Conservation (phyloP, 2,888 invertebrate species). For the Aspidiotus destructor region DNA sequence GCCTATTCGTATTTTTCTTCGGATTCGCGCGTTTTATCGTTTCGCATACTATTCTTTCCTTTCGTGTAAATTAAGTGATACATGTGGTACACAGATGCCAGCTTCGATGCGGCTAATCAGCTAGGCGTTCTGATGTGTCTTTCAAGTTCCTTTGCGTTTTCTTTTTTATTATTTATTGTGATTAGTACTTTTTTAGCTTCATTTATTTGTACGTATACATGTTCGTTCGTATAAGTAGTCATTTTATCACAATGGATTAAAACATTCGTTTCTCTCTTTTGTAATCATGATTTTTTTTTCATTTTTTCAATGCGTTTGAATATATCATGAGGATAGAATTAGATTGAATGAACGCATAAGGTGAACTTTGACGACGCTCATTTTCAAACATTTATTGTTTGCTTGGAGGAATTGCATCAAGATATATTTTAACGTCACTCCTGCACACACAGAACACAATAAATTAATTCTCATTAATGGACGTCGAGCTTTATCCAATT, state of each 20-base stretch:
- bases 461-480: no score
- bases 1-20: not conserved
- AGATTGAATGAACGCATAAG: no score
- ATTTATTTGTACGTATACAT: not conserved
- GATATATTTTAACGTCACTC: no score
- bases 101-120: not conserved
- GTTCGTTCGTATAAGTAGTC: not conserved
- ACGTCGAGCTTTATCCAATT: no score
- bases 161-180: slow-evolving; percentile 4
- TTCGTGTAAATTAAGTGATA: not conserved
- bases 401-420: no score
- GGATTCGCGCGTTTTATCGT: not conserved
- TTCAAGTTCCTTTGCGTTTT: slow-evolving; percentile 28
- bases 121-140: slow-evolving; percentile 19
- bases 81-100: no score
- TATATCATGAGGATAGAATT: no score
- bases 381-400: no score
- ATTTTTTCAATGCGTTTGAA: no score
- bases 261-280: not conserved
- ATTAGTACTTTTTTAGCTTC: not conserved
- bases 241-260: not conserved
- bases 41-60: not conserved
- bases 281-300: no score
- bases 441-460: no score
- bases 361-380: no score